Base-by-base conservation (phyloP, 2,113 vertebrate species). In the Callocephalon fimbriatum region DNA sequence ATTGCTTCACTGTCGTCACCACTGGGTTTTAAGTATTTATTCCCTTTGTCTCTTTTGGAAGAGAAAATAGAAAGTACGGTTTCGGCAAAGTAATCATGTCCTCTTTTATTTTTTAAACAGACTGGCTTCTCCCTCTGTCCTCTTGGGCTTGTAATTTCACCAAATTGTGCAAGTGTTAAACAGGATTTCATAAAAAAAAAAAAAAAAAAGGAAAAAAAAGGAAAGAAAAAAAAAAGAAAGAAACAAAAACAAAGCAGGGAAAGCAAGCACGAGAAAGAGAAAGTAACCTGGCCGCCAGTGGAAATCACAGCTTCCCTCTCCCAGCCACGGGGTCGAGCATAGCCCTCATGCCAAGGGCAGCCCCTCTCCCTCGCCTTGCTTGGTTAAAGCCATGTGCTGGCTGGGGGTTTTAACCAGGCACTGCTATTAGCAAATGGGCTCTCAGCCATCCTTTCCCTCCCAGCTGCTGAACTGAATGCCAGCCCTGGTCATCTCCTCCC, bases 1-100 rank as follows among this genome's bases (percentile, higher is more conserved):
- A 98, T 98, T 98, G 98, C 98, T 95, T 98, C 96, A 90, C 97
- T 95, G 97, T 98, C 79, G 91, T 98, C 98, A 98, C 98, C 96
- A 93, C 96, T 97, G 98, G 97, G 97, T 96, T 98, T 98, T 97
- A 98, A 98, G 98, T 98, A 98, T 98, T 98, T 98, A 95, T 94
- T 96, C 97, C 94, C 96, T 99, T 99, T 99, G 98, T 98, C 97
- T 98, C 97, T 98, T 97, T 97, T 94, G 95, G 97, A 98, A 98
- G 97, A 93, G 95, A 97, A 98, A 98, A 97, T 97, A 98, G 97
- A 96, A 98, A 98, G 97, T 98, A 95, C 88, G 5, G 97, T 97
- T 98, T 97, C 90, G 10, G 96, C 92, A 98, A 98, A 98, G 98
- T 98, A 98, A 98, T 98, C 98, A 98, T 93, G 97, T 98, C 97